Evolutionary conservation across 2,113 vertebrate genomes (phyloP).

Genomic region (Calypte anna): DNA sequence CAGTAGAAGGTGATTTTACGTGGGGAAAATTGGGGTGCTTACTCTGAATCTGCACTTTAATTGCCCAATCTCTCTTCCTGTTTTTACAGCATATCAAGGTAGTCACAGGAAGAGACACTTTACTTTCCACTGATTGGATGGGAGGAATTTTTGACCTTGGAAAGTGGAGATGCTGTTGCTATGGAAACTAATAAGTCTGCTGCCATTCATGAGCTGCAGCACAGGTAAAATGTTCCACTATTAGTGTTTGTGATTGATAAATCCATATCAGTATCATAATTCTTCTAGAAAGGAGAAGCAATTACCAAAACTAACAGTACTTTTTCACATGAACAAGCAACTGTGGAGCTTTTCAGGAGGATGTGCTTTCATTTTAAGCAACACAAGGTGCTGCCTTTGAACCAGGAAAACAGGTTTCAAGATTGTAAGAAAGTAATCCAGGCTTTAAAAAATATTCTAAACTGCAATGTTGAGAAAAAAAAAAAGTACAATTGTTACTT

Average conservation of each 20-base stretch:
- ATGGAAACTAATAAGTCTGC: constrained; percentile 93
- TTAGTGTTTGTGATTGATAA: constrained; percentile 82
- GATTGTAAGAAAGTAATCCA: not conserved
- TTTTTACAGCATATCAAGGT: constrained; percentile 63
- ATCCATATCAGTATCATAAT: constrained; percentile 75
- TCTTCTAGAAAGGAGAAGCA: constrained; percentile 27
- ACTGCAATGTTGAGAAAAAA: not conserved
- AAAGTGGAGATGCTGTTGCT: constrained; percentile 93
- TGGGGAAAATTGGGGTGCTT: not conserved
- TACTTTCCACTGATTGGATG: constrained; percentile 73
- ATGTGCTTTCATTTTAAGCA: constrained; percentile 1
- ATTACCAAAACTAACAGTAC: constrained; percentile 31
- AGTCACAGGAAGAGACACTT: constrained; percentile 60
- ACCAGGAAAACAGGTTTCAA: not conserved
- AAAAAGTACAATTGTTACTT: not conserved
- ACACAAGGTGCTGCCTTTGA: constrained; percentile 29
- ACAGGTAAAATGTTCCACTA: constrained; percentile 84
- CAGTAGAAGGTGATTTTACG: not conserved
- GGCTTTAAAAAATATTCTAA: not conserved
- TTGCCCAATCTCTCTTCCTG: constrained; percentile 33
- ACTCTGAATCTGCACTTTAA: not conserved
- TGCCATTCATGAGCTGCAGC: constrained; percentile 88
- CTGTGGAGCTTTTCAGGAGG: constrained; percentile 31
- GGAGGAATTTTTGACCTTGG: constrained; percentile 90
- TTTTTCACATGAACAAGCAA: constrained; percentile 14